phyloP scores from a whole-genome alignment of 2,888 invertebrate species.

The Lordiphosa andalusiaca region DNA sequence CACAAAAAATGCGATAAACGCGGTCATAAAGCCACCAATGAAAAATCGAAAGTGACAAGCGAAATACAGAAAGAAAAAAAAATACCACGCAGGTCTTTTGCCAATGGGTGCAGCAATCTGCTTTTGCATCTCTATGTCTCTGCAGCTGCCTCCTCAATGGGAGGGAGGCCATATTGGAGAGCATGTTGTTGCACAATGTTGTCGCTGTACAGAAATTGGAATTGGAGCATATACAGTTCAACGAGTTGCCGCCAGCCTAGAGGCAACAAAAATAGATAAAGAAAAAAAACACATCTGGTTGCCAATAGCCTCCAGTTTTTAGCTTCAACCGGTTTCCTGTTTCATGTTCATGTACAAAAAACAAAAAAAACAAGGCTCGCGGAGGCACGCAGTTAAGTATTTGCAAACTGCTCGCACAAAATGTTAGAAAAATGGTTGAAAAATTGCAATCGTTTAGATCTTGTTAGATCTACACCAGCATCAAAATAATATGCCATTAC shows the following conservation, averaged over 20 bases:
- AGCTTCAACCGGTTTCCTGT: constrained; percentile 60
- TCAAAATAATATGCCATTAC: no score
- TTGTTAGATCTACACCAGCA: no score
- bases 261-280: constrained; percentile 19
- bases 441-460: no score
- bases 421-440: no score
- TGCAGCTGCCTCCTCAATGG: constrained; percentile 23
- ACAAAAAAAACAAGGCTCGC: constrained; percentile 16
- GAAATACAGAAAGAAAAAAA: constrained; percentile 17
- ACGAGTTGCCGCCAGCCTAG: constrained; percentile 52
- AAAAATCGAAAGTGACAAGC: constrained; percentile 62
- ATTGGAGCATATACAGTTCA: constrained; percentile 65
- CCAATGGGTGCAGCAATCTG: constrained; percentile 45
- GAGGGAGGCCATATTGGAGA: constrained; percentile 37
- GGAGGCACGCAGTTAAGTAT: not conserved
- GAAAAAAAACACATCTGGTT: constrained; percentile 43
- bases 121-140: constrained; percentile 43
- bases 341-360: constrained; percentile 23
- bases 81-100: constrained; percentile 17
- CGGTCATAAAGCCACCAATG: constrained; percentile 40
- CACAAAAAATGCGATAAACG: constrained; percentile 9
- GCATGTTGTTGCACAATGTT: constrained; percentile 67
- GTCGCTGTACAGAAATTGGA: constrained; percentile 33
- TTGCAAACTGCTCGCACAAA: no score
- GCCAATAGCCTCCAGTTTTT: constrained; percentile 14